Evolutionary conservation across 1,140 invertebrate genomes (phyloP), one percentile per base, ranked within the genome.

Genomic region (Drosophila prosaltans): DNA sequence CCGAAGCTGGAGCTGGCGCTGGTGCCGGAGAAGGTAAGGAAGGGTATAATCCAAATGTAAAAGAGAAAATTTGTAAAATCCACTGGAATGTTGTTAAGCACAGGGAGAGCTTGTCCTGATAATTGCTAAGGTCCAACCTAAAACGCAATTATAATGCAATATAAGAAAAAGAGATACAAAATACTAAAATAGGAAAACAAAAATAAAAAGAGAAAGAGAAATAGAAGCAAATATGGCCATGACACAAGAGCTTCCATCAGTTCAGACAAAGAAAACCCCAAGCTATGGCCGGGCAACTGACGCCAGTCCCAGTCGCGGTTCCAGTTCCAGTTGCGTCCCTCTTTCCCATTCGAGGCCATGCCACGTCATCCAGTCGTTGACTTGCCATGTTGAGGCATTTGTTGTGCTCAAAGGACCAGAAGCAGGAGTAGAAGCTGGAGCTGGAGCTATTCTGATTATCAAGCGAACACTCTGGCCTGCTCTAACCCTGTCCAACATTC

Each of bases 361-460:
- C 61, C 70, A 74, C 74, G 74, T 66, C 74, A 77, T 64, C 30
- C 16, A 51, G 68, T 74, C 55, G 72, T 71, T 62, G 48, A 66
- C 62, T 71, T 51, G 8, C 8, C 9, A 41, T 36, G 21, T 9
- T 3, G 16, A 45, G 73, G 70, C 55, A 67, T 63, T 57, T 62
- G 21, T 41, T 57, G 57, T 54, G 11, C 74, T 77, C 58, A 51
- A 76, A 76, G 60, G 30, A 64, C 62, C 5, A 21, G 45, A 2
- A 51, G 45, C 45, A 21, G 32, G 32, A 36, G 32, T 30, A 30
- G 28, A 30, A 30, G 41, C 11, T 43, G 41, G 40, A 55, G 54
- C 24, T 21, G 5, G 54, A 45, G 57, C 28, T 78, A 78, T 78
- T 69, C 75, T 78, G 75, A 78, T 78, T 78, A 78, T 75, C 74